phyloP scores from a whole-genome alignment of 2,113 vertebrate species.

The Crotalus viridis region DNA sequence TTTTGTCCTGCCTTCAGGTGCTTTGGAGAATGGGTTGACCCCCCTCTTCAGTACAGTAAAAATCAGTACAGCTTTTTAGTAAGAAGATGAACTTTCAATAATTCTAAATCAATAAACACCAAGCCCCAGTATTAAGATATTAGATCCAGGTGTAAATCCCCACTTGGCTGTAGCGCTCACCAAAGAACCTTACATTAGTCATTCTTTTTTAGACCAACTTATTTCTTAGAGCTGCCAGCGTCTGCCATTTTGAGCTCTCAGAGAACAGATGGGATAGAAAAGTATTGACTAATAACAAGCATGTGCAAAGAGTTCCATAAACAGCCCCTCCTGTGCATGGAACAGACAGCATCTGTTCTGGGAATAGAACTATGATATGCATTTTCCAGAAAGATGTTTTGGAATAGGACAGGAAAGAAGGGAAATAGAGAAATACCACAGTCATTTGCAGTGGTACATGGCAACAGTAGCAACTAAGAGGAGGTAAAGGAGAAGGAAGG shows the following conservation, averaged over 20 bases:
- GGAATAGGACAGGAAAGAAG: background rate
- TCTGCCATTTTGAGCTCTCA: background rate
- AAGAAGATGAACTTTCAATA: conserved; percentile 20
- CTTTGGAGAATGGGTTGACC: background rate
- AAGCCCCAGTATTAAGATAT: background rate
- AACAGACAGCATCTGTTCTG: background rate
- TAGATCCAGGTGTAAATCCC: background rate
- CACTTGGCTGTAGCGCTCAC: background rate
- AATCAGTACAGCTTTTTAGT: background rate
- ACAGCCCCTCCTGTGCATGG: background rate
- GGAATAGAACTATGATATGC: background rate
- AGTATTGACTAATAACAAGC: background rate
- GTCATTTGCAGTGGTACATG: background rate
- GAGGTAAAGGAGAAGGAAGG: background rate
- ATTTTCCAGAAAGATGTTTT: background rate
- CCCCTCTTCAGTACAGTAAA: background rate
- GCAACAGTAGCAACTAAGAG: background rate
- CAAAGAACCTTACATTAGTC: background rate
- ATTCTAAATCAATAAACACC: background rate
- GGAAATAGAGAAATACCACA: background rate
- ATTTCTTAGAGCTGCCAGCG: background rate
- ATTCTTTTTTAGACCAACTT: background rate
- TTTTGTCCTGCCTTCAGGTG: background rate
- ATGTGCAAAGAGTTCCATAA: background rate
- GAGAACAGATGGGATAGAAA: background rate